Evolutionary conservation across 1,140 invertebrate genomes (phyloP).

Genomic region (Drosophila carrolli): DNA sequence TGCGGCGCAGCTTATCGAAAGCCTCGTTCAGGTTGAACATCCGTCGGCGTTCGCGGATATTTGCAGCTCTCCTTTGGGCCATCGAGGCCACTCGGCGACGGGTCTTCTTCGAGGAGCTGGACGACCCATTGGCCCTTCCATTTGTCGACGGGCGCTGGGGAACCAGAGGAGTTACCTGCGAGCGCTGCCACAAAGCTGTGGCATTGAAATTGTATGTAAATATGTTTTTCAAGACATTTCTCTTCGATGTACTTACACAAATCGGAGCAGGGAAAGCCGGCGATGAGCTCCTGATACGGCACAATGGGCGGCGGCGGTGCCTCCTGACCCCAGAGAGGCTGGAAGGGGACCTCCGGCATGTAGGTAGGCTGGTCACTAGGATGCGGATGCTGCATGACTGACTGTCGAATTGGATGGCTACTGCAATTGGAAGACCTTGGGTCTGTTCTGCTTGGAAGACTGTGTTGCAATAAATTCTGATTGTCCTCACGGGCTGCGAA

Average conservation of each 20-base stretch:
- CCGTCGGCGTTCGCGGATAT: slow-evolving; percentile 96
- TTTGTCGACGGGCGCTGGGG: slow-evolving; percentile 59
- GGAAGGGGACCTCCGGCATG: slow-evolving; percentile 84
- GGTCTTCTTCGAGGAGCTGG: slow-evolving; percentile 89
- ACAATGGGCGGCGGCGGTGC: slow-evolving; percentile 81
- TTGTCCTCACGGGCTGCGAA: slow-evolving; percentile 36
- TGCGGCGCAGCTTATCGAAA: slow-evolving; percentile 95
- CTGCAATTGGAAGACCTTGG: slow-evolving; percentile 54
- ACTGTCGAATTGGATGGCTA: slow-evolving; percentile 13
- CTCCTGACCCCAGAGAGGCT: slow-evolving; percentile 76
- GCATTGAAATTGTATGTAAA: neutral
- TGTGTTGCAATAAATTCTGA: slow-evolving; percentile 68
- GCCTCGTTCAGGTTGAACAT: slow-evolving; percentile 99
- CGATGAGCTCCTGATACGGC: slow-evolving; percentile 86
- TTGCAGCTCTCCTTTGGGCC: slow-evolving; percentile 95
- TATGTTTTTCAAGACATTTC: neutral
- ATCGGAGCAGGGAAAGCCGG: slow-evolving; percentile 86
- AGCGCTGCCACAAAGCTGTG: slow-evolving; percentile 84
- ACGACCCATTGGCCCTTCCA: slow-evolving; percentile 56
- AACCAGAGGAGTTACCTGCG: slow-evolving; percentile 75
- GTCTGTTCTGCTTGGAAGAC: slow-evolving; percentile 75
- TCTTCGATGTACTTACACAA: slow-evolving; percentile 82
- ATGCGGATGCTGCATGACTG: slow-evolving; percentile 78
- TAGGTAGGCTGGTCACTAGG: slow-evolving; percentile 73
- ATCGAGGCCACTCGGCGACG: slow-evolving; percentile 94